phyloP scores from a whole-genome alignment of 2,797 vertebrate genomes.

The Orestias chungarensis region DNA sequence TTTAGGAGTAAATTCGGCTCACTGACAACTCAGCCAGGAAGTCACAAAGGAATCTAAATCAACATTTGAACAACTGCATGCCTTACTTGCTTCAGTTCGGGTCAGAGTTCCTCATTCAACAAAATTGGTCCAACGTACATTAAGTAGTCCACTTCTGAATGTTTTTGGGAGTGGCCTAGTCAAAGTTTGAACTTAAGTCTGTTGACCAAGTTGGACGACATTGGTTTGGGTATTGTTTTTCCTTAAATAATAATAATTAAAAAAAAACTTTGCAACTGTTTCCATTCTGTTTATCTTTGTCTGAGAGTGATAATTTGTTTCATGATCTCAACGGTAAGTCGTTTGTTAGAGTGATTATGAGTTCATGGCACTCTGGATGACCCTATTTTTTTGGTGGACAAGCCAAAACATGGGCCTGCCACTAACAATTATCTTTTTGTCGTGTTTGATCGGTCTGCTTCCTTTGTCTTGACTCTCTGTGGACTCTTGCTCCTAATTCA shows the following conservation, averaged over 20 bases:
- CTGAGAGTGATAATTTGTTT: not conserved
- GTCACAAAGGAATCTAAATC: not conserved
- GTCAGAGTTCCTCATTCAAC: not conserved
- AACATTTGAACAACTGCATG: not conserved
- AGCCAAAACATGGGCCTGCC: conserved; percentile 16
- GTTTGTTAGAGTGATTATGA: not conserved
- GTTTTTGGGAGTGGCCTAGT: not conserved
- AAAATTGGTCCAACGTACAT: not conserved
- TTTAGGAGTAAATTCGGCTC: not conserved
- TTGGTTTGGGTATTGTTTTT: too few species aligned
- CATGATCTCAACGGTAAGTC: not conserved
- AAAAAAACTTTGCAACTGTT: not conserved
- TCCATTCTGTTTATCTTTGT: not conserved
- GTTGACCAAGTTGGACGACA: too few species aligned
- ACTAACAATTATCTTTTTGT: conserved; percentile 21
- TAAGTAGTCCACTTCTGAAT: not conserved
- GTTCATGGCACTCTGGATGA: not conserved
- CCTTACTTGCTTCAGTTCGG: not conserved
- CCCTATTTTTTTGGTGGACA: not conserved
- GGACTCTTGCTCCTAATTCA: conserved; percentile 42
- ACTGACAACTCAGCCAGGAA: not conserved
- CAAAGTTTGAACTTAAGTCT: not conserved
- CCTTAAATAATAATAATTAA: not conserved
- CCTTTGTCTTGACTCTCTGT: conserved; percentile 23
- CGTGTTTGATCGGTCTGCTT: conserved; percentile 28